Conservation (phyloP, 2,113 vertebrate genomes). For the Siphamia tubifer region DNA sequence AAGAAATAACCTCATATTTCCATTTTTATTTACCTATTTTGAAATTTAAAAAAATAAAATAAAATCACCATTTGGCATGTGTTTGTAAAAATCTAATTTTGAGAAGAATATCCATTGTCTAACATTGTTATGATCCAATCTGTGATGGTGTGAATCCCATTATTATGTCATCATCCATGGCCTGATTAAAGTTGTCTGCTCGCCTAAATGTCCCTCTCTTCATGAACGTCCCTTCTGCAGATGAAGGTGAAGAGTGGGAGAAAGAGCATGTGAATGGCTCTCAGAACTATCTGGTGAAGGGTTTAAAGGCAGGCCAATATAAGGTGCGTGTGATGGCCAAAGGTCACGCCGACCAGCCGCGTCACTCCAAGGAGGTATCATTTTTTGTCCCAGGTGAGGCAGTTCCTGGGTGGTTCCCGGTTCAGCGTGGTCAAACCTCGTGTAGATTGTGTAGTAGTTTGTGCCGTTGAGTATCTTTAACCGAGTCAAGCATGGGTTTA, state of each 20-base stretch:
- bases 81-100: too few species aligned
- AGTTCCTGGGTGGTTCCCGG: conserved; percentile 33
- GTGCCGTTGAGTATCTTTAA: conserved; percentile 16
- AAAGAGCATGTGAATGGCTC: conserved; percentile 93
- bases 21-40: too few species aligned
- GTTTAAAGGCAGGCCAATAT: conserved; percentile 93
- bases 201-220: conserved; percentile 55
- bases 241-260: conserved; percentile 90
- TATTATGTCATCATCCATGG: conserved; percentile 31
- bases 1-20: too few species aligned
- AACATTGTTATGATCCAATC: too few species aligned
- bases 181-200: conserved; percentile 20
- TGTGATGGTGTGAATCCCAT: too few species aligned
- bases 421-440: conserved; percentile 4
- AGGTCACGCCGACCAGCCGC: conserved; percentile 84
- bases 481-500: conserved; percentile 33
- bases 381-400: conserved; percentile 96
- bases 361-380: conserved; percentile 88
- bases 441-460: conserved; percentile 32
- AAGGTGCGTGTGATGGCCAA: conserved; percentile 91
- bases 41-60: too few species aligned
- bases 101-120: too few species aligned
- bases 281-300: conserved; percentile 89
- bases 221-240: conserved; percentile 82
- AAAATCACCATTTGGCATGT: too few species aligned